phyloP scores from a whole-genome alignment of 2,888 invertebrate species.

The Eilema sororculum region DNA sequence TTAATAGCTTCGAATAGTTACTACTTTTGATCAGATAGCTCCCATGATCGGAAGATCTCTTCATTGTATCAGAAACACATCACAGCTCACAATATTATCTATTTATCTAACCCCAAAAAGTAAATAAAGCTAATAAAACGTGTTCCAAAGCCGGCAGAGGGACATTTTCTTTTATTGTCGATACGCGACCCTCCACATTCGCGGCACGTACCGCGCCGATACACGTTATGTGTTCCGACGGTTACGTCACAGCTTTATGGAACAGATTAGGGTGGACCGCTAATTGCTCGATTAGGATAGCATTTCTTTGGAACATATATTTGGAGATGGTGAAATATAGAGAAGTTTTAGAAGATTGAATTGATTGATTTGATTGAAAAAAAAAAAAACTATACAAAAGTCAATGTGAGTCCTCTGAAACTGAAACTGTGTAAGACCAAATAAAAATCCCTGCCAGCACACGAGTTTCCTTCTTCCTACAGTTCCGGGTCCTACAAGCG shows the following conservation, averaged over 20 bases:
- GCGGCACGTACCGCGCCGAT: conserved; percentile 42
- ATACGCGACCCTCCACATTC: conserved; percentile 45
- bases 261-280: conserved; percentile 21
- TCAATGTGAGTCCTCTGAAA: too few relatives aligned
- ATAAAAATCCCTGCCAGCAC: too few relatives aligned
- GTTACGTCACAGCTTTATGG: conserved; percentile 37
- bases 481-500: too few relatives aligned
- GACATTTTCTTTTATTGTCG: conserved; percentile 51
- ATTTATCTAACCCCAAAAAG: conserved; percentile 46
- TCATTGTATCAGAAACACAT: neutral
- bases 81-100: neutral
- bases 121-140: conserved; percentile 55
- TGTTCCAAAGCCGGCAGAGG: conserved; percentile 44
- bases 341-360: too few relatives aligned
- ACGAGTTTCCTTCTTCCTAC: too few relatives aligned
- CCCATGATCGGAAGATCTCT: too few relatives aligned
- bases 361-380: too few relatives aligned
- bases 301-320: conserved; percentile 7
- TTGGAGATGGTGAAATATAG: too few relatives aligned
- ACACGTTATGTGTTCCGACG: conserved; percentile 37
- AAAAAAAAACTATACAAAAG: too few relatives aligned
- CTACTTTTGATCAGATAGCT: too few relatives aligned
- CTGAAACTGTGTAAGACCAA: too few relatives aligned
- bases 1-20: too few relatives aligned
- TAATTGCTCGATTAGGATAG: conserved; percentile 38